Conservation (phyloP, 2,113 vertebrate genomes). For the Piprites chloris region DNA sequence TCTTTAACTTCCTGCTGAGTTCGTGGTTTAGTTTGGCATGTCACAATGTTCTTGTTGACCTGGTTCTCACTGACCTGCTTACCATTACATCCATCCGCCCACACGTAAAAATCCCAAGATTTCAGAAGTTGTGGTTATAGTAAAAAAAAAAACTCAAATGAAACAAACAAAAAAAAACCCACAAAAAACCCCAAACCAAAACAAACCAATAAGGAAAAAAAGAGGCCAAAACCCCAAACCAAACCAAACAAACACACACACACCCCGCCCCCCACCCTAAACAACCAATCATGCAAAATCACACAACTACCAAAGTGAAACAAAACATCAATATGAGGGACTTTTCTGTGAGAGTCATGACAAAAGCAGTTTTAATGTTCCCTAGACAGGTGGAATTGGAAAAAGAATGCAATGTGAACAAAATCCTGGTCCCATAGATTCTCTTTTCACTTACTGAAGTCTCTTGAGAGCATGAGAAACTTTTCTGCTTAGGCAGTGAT, state of each 20-base stretch:
- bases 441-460: background rate
- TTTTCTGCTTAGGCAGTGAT: background rate
- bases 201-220: background rate
- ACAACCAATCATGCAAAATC: background rate
- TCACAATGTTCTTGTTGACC: background rate
- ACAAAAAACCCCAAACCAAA: background rate
- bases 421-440: background rate
- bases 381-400: background rate
- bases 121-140: background rate
- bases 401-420: background rate
- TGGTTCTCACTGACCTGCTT: background rate
- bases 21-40: slow-evolving; percentile 27
- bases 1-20: background rate
- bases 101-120: background rate
- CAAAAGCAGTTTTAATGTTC: background rate
- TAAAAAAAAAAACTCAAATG: background rate
- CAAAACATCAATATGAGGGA: background rate
- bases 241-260: background rate
- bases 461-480: background rate
- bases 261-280: background rate
- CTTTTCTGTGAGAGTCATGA: background rate
- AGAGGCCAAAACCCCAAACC: too few relatives aligned
- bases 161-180: background rate
- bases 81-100: background rate
- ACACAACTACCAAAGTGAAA: background rate